phyloP scores from a whole-genome alignment of 2,888 invertebrate genomes.

The Lasioglossum pauxillum region DNA sequence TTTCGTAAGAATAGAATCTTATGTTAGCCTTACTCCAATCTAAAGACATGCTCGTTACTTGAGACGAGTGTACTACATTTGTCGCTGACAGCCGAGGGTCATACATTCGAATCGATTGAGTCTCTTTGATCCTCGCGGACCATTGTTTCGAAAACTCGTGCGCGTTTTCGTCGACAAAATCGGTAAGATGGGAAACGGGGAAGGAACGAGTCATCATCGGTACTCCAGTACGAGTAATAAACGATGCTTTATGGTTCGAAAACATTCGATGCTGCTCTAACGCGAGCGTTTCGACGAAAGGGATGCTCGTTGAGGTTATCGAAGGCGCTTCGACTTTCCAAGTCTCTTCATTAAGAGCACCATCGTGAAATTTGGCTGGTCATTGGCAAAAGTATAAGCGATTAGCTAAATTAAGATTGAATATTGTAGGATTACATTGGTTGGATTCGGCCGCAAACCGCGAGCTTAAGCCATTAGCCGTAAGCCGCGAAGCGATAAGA shows the following conservation, averaged over 20 bases:
- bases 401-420: background rate
- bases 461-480: background rate
- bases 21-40: background rate
- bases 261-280: background rate
- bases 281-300: too few relatives aligned
- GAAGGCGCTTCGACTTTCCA: background rate
- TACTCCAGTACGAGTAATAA: background rate
- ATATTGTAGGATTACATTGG: background rate
- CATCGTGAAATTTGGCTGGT: background rate
- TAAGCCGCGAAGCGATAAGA: background rate
- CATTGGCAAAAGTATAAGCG: background rate
- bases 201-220: background rate
- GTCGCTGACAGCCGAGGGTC: background rate
- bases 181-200: background rate
- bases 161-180: background rate
- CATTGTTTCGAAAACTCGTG: background rate
- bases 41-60: background rate
- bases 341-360: background rate
- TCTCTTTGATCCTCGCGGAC: background rate
- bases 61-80: background rate
- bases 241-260: background rate
- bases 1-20: background rate
- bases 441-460: background rate
- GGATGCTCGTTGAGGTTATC: too few relatives aligned
- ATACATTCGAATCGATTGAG: too few relatives aligned